These are phyloP conservation scores for Spialia ferax DNA, from an alignment of 2,888 invertebrate genomes.

Conservation along the genomic window DNA sequence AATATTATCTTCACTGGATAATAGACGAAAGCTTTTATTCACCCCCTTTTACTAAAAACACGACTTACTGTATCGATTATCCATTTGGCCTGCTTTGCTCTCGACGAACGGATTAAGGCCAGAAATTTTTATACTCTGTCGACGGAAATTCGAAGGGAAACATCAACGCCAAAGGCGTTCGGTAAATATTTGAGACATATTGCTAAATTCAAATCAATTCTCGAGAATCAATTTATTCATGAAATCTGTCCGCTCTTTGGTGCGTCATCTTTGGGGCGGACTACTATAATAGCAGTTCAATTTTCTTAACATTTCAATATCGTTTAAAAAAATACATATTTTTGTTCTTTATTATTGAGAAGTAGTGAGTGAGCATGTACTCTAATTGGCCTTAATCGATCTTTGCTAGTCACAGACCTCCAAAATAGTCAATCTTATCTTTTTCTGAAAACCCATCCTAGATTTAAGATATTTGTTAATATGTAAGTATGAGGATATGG, in stretches of 20 bases:
- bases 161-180: not conserved
- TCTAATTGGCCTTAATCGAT: too few species aligned
- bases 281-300: not conserved
- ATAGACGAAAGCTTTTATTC: not conserved
- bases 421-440: too few species aligned
- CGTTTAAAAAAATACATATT: too few species aligned
- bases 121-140: constrained; percentile 7
- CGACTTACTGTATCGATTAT: constrained; percentile 14
- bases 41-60: constrained; percentile 14
- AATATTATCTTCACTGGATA: not conserved
- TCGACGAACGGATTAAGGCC: constrained; percentile 13
- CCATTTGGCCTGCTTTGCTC: constrained; percentile 24
- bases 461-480: too few species aligned
- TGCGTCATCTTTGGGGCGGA: not conserved
- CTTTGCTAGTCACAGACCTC: too few species aligned
- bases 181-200: constrained; percentile 14
- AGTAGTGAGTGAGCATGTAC: too few species aligned
- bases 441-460: too few species aligned
- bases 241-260: constrained; percentile 6
- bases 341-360: too few species aligned
- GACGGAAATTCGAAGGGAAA: constrained; percentile 4
- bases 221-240: constrained; percentile 30
- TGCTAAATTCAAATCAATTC: constrained; percentile 10
- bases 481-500: too few species aligned
- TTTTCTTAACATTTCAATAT: not conserved